phyloP scores from a whole-genome alignment of 2,888 invertebrate genomes.

The Perizoma flavofasciatum region DNA sequence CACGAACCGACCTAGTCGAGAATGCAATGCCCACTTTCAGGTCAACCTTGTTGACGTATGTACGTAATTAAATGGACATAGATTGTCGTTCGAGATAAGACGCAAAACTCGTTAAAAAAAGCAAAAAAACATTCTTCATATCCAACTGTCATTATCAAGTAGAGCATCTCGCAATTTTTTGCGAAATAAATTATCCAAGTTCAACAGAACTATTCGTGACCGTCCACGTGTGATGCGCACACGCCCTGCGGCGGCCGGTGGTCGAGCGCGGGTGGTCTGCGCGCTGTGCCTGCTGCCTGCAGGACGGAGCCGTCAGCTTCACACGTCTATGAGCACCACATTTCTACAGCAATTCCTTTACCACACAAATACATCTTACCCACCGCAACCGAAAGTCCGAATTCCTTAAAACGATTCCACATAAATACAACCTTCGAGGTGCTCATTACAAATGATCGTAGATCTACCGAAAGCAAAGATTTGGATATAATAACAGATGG shows the following conservation, averaged over 20 bases:
- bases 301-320: constrained; percentile 67
- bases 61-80: constrained; percentile 67
- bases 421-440: constrained; percentile 49
- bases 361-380: constrained; percentile 50
- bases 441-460: constrained; percentile 68
- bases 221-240: constrained; percentile 58
- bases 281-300: constrained; percentile 54
- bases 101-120: constrained; percentile 28
- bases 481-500: constrained; percentile 77
- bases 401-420: constrained; percentile 39
- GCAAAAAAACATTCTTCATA: constrained; percentile 22
- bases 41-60: constrained; percentile 74
- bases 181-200: constrained; percentile 33
- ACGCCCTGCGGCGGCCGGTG: constrained; percentile 64
- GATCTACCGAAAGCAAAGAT: constrained; percentile 73
- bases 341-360: constrained; percentile 45
- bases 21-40: constrained; percentile 52
- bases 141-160: constrained; percentile 27
- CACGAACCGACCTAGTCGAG: constrained; percentile 44
- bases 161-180: constrained; percentile 40
- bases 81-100: constrained; percentile 57
- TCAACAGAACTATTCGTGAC: constrained; percentile 47
- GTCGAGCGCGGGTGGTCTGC: constrained; percentile 76
- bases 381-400: constrained; percentile 47
- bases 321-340: constrained; percentile 66